Evolutionary conservation across 2,113 vertebrate genomes (phyloP).

Genomic region (Crypturellus undulatus): DNA sequence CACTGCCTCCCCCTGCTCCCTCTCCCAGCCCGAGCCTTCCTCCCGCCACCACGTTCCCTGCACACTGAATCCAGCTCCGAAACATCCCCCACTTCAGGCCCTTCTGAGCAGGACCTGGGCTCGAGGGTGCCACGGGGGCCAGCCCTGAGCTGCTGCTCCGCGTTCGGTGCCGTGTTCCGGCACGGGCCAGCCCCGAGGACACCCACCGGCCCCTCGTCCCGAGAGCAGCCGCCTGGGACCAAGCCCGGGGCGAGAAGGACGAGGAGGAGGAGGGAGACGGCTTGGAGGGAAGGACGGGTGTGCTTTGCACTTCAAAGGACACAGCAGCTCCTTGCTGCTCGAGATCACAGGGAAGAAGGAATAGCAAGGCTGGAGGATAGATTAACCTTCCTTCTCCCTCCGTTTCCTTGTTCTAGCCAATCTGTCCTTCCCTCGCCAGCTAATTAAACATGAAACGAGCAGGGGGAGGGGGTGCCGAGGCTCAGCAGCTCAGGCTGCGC

Average conservation of each 20-base stretch:
- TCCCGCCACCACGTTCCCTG: neutral
- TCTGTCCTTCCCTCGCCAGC: constrained; percentile 41
- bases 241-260: neutral
- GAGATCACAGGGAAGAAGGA: constrained; percentile 55
- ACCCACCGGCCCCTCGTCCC: neutral
- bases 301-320: constrained; percentile 68
- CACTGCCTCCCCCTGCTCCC: neutral
- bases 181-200: accelerated
- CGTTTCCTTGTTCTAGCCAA: constrained; percentile 43
- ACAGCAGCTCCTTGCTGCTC: constrained; percentile 49
- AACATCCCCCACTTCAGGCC: neutral
- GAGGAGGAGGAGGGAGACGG: neutral
- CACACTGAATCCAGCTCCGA: accelerated
- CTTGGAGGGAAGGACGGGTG: neutral
- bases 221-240: neutral
- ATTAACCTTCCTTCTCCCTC: constrained; percentile 70
- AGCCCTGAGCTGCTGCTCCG: neutral
- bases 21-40: neutral
- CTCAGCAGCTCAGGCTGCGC: neutral
- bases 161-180: neutral
- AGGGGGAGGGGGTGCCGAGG: constrained; percentile 16
- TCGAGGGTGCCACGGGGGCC: neutral
- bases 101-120: neutral
- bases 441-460: constrained; percentile 65
- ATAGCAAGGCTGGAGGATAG: constrained; percentile 55